A percentile compares a stretch with the other conserved stretches of the same genome.
Evolutionary conservation across 2,888 invertebrate species (phyloP).

Genomic region (Drosophila neutralis): DNA sequence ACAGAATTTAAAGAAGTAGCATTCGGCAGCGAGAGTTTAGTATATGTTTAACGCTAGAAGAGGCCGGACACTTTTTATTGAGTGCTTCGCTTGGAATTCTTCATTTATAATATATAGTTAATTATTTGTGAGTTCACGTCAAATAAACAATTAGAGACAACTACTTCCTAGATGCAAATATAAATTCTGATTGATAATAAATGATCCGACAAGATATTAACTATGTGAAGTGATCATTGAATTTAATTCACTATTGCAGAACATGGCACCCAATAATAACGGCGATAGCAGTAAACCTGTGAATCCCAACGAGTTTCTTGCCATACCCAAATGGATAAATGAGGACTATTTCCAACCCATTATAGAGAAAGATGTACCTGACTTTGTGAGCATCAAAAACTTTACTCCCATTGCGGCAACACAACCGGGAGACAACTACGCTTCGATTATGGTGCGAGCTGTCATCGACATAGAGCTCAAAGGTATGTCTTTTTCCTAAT

Average conservation of each 20-base stretch:
- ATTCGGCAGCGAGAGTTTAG: too few relatives aligned
- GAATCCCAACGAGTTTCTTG: slow-evolving; percentile 73
- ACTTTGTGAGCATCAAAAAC: slow-evolving; percentile 57
- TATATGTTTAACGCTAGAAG: too few relatives aligned
- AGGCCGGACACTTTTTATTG: too few relatives aligned
- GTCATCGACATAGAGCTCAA: slow-evolving; percentile 68
- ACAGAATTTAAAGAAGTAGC: too few relatives aligned
- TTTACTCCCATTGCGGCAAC: slow-evolving; percentile 75
- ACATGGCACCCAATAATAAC: slow-evolving; percentile 38
- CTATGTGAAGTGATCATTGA: background rate
- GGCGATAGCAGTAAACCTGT: slow-evolving; percentile 5
- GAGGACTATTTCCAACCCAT: slow-evolving; percentile 71
- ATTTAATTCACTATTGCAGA: slow-evolving; percentile 14
- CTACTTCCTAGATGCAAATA: background rate
- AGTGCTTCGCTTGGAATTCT: too few relatives aligned
- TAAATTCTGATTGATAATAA: too few relatives aligned
- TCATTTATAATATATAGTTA: too few relatives aligned
- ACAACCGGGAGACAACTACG: slow-evolving; percentile 81
- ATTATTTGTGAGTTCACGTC: too few relatives aligned
- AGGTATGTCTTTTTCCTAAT: slow-evolving; percentile 52
- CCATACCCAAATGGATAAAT: slow-evolving; percentile 75
- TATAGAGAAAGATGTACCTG: slow-evolving; percentile 60
- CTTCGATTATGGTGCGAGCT: slow-evolving; percentile 80
- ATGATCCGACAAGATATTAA: background rate
- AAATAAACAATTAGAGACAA: too few relatives aligned